A percentile compares a stretch with the other conserved stretches of the same genome.
Conservation (phyloP, 2,888 invertebrate genomes). For the Nephrocerus scutellatus region DNA sequence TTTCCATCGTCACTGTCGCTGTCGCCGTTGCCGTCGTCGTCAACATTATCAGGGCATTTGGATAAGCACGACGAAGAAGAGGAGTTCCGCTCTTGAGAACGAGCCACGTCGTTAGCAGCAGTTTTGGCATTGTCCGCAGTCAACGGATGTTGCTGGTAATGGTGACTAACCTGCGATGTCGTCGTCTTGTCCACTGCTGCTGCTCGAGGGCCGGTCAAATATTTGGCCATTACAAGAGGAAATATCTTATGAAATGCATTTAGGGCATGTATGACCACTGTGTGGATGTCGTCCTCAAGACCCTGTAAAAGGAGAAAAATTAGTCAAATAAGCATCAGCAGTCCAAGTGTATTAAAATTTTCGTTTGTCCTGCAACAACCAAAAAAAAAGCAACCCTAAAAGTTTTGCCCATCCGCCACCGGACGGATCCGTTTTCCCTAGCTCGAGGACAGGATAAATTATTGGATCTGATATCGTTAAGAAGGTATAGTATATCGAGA, state of each 20-base stretch:
- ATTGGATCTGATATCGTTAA: constrained; percentile 20
- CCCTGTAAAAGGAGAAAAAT: constrained; percentile 34
- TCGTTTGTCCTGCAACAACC: too few species aligned
- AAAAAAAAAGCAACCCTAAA: too few species aligned
- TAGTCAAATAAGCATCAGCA: too few species aligned
- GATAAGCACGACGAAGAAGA: too few species aligned
- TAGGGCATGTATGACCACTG: constrained; percentile 48
- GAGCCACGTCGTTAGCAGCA: too few species aligned
- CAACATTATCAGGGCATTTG: too few species aligned
- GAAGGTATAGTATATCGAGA: constrained; percentile 9
- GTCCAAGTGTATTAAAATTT: too few species aligned
- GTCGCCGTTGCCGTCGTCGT: constrained; percentile 5
- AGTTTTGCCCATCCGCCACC: too few species aligned
- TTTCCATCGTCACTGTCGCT: constrained; percentile 3
- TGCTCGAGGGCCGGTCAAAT: constrained; percentile 40
- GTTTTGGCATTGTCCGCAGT: constrained; percentile 36
- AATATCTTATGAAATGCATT: constrained; percentile 47
- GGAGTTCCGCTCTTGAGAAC: too few species aligned
- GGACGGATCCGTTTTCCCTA: too few species aligned
- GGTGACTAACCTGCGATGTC: constrained; percentile 12
- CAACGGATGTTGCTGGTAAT: constrained; percentile 24
- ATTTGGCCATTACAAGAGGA: constrained; percentile 45
- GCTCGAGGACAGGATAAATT: constrained; percentile 21
- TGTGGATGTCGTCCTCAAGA: constrained; percentile 47
- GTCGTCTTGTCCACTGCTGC: constrained; percentile 8